Conservation (phyloP, 2,797 vertebrate species). For the Sebastes ruberrimus region DNA sequence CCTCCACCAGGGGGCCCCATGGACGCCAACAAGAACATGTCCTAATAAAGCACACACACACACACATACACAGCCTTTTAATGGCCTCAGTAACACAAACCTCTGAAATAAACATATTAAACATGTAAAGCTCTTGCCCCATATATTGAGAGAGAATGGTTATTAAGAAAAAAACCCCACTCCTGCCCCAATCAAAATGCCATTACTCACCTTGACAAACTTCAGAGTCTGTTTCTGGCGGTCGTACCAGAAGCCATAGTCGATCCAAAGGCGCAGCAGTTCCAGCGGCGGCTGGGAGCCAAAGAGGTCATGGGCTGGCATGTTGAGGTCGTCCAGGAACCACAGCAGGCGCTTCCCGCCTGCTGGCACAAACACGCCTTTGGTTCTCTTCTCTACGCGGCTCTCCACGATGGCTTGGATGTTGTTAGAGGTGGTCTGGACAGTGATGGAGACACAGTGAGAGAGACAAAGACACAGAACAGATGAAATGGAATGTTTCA, state of each 20-base stretch:
- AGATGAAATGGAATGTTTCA: not conserved
- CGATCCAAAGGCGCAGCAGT: constrained; percentile 89
- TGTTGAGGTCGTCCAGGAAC: constrained; percentile 92
- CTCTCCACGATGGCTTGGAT: constrained; percentile 90
- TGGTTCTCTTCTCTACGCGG: constrained; percentile 89
- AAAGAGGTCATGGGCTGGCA: constrained; percentile 88
- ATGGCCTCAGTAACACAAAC: not conserved
- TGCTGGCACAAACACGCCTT: constrained; percentile 85
- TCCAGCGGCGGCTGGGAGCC: constrained; percentile 92
- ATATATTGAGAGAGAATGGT: not conserved
- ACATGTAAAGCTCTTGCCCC: not conserved
- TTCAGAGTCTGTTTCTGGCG: constrained; percentile 85
- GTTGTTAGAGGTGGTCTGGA: constrained; percentile 87
- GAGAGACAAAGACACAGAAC: not conserved
- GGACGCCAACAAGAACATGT: constrained; percentile 89
- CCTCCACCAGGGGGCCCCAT: constrained; percentile 93
- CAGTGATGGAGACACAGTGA: not conserved
- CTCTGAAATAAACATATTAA: not conserved
- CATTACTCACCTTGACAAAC: constrained; percentile 85
- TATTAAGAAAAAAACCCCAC: not conserved
- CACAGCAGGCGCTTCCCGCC: constrained; percentile 88
- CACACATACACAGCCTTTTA: not conserved
- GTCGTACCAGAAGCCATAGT: constrained; percentile 94
- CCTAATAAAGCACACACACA: constrained; percentile 67
- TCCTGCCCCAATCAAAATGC: not conserved